Percentiles rank a stretch among this genome's conserved stretches.
These are phyloP conservation scores for Drosophila truncata DNA, from an alignment of 1,140 invertebrate species.

Conservation along the genomic window DNA sequence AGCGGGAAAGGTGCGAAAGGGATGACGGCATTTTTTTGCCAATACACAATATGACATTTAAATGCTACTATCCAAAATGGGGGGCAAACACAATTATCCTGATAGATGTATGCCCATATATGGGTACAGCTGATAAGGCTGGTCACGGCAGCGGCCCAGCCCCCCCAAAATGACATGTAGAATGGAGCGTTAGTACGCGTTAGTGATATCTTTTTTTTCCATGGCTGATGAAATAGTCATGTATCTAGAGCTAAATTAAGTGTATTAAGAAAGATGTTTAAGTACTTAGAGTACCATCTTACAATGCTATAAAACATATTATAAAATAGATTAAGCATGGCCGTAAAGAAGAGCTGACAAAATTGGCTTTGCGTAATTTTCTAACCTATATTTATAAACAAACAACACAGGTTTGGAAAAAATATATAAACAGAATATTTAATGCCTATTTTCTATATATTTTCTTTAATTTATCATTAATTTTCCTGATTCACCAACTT, in stretches of 20 bases:
- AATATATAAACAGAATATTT: too few species aligned
- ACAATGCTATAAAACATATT: too few species aligned
- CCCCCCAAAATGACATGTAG: constrained; percentile 30
- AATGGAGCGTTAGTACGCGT: constrained; percentile 4
- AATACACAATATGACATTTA: constrained; percentile 60
- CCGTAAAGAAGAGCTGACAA: too few species aligned
- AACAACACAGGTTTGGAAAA: too few species aligned
- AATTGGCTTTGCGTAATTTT: too few species aligned
- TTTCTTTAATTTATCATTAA: not conserved
- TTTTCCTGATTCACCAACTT: not conserved
- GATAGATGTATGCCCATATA: constrained; percentile 15
- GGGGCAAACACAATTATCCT: constrained; percentile 18
- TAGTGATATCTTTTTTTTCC: not conserved
- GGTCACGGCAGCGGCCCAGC: constrained; percentile 12
- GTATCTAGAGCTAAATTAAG: not conserved
- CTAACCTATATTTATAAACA: too few species aligned
- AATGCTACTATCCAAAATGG: constrained; percentile 30
- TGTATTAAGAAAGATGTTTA: not conserved
- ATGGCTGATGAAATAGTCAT: constrained; percentile 25
- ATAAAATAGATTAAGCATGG: too few species aligned
- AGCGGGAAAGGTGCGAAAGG: not conserved
- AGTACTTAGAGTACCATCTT: not conserved
- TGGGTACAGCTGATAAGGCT: constrained; percentile 26
- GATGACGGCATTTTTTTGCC: constrained; percentile 21
- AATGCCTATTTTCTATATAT: not conserved